phyloP scores from a whole-genome alignment of 2,888 invertebrate species.

The Ophion costatus region DNA sequence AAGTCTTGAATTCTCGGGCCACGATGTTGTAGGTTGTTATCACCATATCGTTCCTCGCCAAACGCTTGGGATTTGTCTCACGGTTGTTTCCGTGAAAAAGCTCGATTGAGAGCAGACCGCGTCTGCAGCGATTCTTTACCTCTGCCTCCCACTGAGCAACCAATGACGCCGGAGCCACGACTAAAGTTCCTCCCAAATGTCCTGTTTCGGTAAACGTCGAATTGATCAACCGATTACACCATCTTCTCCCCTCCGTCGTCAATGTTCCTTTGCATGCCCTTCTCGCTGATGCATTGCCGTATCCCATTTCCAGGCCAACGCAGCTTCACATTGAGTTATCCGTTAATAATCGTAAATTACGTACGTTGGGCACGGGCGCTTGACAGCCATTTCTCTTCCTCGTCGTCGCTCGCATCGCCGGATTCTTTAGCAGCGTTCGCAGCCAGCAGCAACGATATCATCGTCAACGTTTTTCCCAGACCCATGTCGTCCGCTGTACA shows the following conservation, averaged over 20 bases:
- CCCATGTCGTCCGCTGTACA: constrained; percentile 91
- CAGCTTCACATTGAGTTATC: neutral
- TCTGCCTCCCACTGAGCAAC: constrained; percentile 96
- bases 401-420: constrained; percentile 79
- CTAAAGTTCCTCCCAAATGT: constrained; percentile 89
- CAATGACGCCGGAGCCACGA: constrained; percentile 96
- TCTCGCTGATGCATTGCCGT: too few relatives aligned
- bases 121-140: constrained; percentile 87
- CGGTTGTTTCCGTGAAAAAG: constrained; percentile 93
- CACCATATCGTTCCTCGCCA: constrained; percentile 92
- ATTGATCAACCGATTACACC: neutral
- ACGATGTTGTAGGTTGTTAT: constrained; percentile 95
- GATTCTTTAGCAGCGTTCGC: constrained; percentile 53
- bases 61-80: constrained; percentile 84
- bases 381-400: constrained; percentile 72
- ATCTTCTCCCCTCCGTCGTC: neutral
- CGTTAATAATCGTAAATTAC: constrained; percentile 1
- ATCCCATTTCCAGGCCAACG: neutral
- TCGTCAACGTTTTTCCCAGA: constrained; percentile 92
- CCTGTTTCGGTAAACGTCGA: constrained; percentile 72
- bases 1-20: constrained; percentile 85
- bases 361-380: constrained; percentile 68
- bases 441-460: constrained; percentile 89
- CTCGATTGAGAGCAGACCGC: constrained; percentile 87
- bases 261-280: too few relatives aligned